These are phyloP conservation scores for Gymnoscelis rufifasciata DNA, from an alignment of 2,888 invertebrate species.

Conservation along the genomic window DNA sequence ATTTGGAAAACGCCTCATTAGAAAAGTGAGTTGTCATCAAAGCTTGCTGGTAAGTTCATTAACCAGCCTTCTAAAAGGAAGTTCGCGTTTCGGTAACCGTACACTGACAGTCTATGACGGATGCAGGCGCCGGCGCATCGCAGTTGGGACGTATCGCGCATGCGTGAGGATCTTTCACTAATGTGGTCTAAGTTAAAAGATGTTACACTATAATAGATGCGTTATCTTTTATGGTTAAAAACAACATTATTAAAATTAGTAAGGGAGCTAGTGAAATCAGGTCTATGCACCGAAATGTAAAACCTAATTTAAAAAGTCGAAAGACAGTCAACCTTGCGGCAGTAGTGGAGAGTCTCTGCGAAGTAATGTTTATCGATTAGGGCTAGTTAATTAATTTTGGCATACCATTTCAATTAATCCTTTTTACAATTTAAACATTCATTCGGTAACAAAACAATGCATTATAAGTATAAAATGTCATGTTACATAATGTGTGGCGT, in stretches of 20 bases:
- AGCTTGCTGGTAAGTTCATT: not conserved
- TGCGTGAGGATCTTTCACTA: not conserved
- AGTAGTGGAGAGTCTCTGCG: too few species aligned
- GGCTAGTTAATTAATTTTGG: too few species aligned
- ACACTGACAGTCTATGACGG: slow-evolving; percentile 23
- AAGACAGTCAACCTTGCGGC: too few species aligned
- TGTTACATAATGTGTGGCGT: too few species aligned
- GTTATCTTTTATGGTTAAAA: too few species aligned
- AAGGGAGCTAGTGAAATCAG: too few species aligned
- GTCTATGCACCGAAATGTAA: too few species aligned
- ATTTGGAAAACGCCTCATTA: not conserved
- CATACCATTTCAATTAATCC: not conserved
- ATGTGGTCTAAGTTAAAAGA: not conserved
- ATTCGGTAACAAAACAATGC: too few species aligned
- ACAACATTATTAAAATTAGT: too few species aligned
- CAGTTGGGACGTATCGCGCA: slow-evolving; percentile 28
- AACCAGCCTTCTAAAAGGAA: not conserved
- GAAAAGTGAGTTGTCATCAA: not conserved
- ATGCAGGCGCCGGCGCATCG: slow-evolving; percentile 29
- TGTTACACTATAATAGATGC: not conserved
- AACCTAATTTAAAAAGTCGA: too few species aligned
- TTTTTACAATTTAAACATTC: not conserved
- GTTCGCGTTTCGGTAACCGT: slow-evolving; percentile 10
- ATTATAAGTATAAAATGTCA: too few species aligned
- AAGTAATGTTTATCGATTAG: too few species aligned